A percentile compares a stretch with the other conserved stretches of the same genome.
Conservation (phyloP, 2,888 invertebrate genomes). For the Hyposoter dolosus region DNA sequence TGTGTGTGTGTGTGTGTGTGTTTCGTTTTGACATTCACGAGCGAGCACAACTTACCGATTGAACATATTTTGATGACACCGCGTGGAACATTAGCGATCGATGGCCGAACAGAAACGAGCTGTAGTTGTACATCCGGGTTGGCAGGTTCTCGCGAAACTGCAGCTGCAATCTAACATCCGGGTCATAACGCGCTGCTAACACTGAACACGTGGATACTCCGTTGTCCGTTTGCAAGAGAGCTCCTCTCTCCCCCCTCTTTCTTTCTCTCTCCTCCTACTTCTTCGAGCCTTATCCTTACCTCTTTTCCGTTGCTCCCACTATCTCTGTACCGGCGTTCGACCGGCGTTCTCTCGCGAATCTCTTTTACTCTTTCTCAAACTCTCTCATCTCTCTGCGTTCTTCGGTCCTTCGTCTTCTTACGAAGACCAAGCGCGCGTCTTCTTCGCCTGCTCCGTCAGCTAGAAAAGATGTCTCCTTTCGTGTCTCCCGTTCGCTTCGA, state of each 20-base stretch:
- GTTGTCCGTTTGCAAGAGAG: slow-evolving; percentile 76
- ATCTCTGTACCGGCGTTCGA: slow-evolving; percentile 60
- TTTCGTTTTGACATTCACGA: slow-evolving; percentile 35
- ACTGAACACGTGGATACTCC: slow-evolving; percentile 84
- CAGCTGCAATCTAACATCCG: slow-evolving; percentile 85
- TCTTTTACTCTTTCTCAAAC: slow-evolving; percentile 56
- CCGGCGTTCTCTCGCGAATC: slow-evolving; percentile 61
- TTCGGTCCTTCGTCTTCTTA: slow-evolving; percentile 36
- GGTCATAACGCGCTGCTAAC: slow-evolving; percentile 85
- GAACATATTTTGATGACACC: slow-evolving; percentile 84
- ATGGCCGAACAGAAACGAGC: slow-evolving; percentile 77
- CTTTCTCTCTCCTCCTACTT: slow-evolving; percentile 70
- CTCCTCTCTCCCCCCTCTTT: slow-evolving; percentile 76
- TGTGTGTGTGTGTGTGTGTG: neutral
- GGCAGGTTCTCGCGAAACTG: slow-evolving; percentile 84
- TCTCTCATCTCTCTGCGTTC: slow-evolving; percentile 60
- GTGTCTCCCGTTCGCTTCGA: slow-evolving; percentile 59
- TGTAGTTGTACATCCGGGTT: slow-evolving; percentile 83
- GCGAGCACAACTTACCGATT: slow-evolving; percentile 82
- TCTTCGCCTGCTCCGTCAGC: slow-evolving; percentile 37
- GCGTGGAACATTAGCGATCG: slow-evolving; percentile 82
- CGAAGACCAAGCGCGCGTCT: slow-evolving; percentile 62
- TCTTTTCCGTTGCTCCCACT: slow-evolving; percentile 61
- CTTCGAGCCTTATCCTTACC: slow-evolving; percentile 58
- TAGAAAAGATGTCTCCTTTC: slow-evolving; percentile 68